Conservation (phyloP, 2,113 vertebrate genomes). For the Bothrops jararaca region DNA sequence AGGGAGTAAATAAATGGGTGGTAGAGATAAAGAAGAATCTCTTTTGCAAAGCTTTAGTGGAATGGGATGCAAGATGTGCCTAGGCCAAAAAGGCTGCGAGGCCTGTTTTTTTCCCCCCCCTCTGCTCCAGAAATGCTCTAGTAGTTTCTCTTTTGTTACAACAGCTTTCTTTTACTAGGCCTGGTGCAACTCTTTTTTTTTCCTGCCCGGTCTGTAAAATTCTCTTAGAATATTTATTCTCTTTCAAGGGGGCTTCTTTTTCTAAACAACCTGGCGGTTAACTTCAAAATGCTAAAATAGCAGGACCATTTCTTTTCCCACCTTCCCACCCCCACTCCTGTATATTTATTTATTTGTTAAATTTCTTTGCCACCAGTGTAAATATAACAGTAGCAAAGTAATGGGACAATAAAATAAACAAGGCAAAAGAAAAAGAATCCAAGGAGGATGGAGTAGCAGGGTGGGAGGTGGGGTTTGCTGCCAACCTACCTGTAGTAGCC, state of each 20-base stretch:
- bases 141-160: not conserved
- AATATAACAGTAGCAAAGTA: no score
- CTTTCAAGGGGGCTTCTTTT: not conserved
- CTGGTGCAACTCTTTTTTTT: no score
- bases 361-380: not conserved
- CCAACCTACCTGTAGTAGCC: not conserved
- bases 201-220: no score
- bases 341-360: not conserved
- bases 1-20: not conserved
- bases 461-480: not conserved
- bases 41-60: not conserved
- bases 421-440: no score
- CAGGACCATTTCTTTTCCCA: not conserved
- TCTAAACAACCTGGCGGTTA: not conserved
- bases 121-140: not conserved
- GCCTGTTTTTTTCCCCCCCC: not conserved
- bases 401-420: no score
- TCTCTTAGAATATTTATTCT: not conserved
- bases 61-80: not conserved
- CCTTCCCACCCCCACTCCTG: not conserved
- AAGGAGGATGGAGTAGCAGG: no score
- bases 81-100: not conserved
- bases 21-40: not conserved
- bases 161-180: not conserved
- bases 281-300: not conserved